Evolutionary conservation across 30 jellyfish, hydroid and myxozoan genomes (phyloP).

Genomic region (Pelagia noctiluca): DNA sequence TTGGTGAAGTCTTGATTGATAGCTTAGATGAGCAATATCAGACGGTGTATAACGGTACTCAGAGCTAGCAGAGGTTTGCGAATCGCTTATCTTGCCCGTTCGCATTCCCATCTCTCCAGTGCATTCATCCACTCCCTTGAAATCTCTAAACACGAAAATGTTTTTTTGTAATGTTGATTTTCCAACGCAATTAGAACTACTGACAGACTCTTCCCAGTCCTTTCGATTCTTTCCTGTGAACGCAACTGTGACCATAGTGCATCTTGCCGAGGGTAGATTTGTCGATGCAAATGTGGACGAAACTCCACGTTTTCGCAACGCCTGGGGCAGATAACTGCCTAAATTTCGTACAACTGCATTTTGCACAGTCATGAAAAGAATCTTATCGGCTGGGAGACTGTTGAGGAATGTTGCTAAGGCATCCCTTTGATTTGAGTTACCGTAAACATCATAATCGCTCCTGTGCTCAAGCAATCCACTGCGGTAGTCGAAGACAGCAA

Average conservation of each 20-base stretch:
- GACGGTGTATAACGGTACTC: too few relatives aligned
- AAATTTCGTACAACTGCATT: constrained; percentile 11
- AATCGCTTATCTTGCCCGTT: constrained; percentile 13
- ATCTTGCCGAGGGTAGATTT: neutral
- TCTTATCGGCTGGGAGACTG: constrained; percentile 14
- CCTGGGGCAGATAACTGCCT: constrained; percentile 5
- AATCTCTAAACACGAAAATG: neutral
- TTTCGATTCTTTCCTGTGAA: constrained; percentile 18
- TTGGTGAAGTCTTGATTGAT: neutral
- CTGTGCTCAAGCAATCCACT: constrained; percentile 37
- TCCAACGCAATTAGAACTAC: constrained; percentile 7
- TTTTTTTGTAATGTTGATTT: neutral
- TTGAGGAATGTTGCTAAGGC: constrained; percentile 6
- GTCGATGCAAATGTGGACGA: constrained; percentile 23
- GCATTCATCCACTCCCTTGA: constrained; percentile 3
- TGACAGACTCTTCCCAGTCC: constrained; percentile 20
- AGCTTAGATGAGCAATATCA: neutral
- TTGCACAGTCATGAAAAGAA: constrained; percentile 22
- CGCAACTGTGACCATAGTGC: constrained; percentile 6
- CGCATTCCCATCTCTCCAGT: constrained; percentile 23
- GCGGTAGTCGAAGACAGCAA: constrained; percentile 41
- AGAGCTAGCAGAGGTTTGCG: neutral
- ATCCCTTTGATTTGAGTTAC: neutral
- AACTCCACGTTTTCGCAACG: constrained; percentile 26
- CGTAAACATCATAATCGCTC: constrained; percentile 13